Percentiles rank a stretch among this genome's conserved stretches.
phyloP scores from a whole-genome alignment of 2,113 vertebrate species.

The Phodopus roborovskii region DNA sequence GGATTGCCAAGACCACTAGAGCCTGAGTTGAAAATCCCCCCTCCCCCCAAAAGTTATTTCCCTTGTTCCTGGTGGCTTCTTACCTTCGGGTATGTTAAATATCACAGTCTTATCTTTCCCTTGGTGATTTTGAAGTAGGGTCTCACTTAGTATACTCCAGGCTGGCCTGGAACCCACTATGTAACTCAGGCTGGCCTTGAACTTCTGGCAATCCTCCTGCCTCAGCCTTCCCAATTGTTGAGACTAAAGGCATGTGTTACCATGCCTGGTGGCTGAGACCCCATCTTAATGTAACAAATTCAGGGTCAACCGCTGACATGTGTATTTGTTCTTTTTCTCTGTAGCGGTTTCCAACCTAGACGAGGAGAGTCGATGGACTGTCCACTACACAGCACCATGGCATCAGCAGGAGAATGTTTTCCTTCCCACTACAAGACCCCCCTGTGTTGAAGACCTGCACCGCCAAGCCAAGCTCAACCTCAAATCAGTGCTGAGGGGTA shows the following conservation, averaged over 20 bases:
- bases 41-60: neutral
- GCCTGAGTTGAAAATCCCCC: neutral
- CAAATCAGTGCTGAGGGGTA: slow-evolving; percentile 97
- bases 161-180: neutral
- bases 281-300: neutral
- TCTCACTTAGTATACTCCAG: neutral
- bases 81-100: neutral
- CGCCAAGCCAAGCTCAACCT: slow-evolving; percentile 98
- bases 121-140: neutral
- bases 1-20: neutral
- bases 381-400: slow-evolving; percentile 97
- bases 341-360: slow-evolving; percentile 98
- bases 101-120: neutral
- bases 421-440: slow-evolving; percentile 92
- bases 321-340: slow-evolving; percentile 64
- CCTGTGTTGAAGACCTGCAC: slow-evolving; percentile 97
- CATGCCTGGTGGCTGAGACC: neutral
- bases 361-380: slow-evolving; percentile 97
- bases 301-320: neutral
- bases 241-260: neutral
- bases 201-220: no score
- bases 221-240: no score
- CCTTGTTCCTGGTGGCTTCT: neutral
- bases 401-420: slow-evolving; percentile 99
- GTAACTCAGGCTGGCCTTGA: neutral